Evolutionary conservation across 2,113 vertebrate genomes (phyloP), one percentile per base, ranked within the genome.

Genomic region (Pitta sordida): DNA sequence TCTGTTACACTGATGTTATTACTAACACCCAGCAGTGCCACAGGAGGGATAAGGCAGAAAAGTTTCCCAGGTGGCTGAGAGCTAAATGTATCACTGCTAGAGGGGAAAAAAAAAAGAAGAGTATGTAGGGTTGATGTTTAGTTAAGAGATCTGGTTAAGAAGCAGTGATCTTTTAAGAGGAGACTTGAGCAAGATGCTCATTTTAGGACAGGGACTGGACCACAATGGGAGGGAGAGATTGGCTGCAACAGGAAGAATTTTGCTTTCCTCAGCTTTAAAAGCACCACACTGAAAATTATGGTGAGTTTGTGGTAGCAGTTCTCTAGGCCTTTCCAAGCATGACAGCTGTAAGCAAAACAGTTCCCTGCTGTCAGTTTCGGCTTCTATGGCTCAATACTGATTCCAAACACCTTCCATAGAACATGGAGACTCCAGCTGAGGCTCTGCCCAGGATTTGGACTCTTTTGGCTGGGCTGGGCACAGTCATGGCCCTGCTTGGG

Each of bases 291-390:
- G 34, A 32, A 37, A 19, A 46, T 16, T 19, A 30, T 4, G 3
- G 3, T 15, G 13, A 37, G 32, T 2, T 36, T 27, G 20, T 18
- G 20, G 18, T 15, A 7, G n/a, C 18, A 7, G 13, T 26, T 65
- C 22, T 17, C 41, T 34, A 63, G 11, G 20, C 58, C 18, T 62
- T 13, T 48, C 12, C 19, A n/a, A 19, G 41, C 30, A 34, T 5
- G 12, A 58, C 21, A 20, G 15, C 56, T 44, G 43, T 11, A 11
- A 93, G 39, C 32, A 16, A 4, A 71, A 9, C 21, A 9, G 9
- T 62, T 78, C 46, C 22, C 17, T 32, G 15, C 13, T 15, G 0
- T 7, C 8, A 4, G 1, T 4, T 8, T 6, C 7, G 34, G 11
- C 24, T 83, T 44, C 48, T 59, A 65, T 52, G 10, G 44, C 30